These are phyloP conservation scores for Aurelia sp. DNA, from an alignment of 30 jellyfish, hydroid and myxozoan genomes.

Conservation along the genomic window DNA sequence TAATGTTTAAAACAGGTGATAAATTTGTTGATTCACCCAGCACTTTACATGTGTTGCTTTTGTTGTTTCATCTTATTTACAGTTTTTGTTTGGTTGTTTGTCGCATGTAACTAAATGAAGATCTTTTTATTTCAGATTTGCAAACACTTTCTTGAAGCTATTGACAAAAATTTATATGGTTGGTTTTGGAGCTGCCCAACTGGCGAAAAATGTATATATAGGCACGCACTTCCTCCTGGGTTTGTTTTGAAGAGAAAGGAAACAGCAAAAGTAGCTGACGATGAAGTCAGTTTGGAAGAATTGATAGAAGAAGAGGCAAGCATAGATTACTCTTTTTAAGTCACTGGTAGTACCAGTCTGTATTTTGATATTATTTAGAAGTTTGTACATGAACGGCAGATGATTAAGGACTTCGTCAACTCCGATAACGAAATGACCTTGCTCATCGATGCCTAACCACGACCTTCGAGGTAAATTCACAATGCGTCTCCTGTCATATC, in stretches of 20 bases:
- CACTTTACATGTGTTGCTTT: background rate
- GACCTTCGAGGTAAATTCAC: too few species aligned
- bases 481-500: too few species aligned
- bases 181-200: slow-evolving; percentile 99
- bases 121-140: slow-evolving; percentile 72
- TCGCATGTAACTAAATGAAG: background rate
- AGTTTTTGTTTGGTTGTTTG: background rate
- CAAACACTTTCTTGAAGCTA: slow-evolving; percentile 95
- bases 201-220: slow-evolving; percentile 93
- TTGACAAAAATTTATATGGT: slow-evolving; percentile 94
- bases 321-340: too few species aligned
- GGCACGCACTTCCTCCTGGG: slow-evolving; percentile 99
- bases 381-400: too few species aligned
- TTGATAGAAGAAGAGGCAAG: slow-evolving; percentile 89
- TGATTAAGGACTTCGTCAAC: too few species aligned
- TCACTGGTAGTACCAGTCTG: too few species aligned
- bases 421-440: too few species aligned
- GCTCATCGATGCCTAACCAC: too few species aligned
- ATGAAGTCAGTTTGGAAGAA: slow-evolving; percentile 85
- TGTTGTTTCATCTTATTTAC: background rate
- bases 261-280: slow-evolving; percentile 59
- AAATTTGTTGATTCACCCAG: too few species aligned
- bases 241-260: slow-evolving; percentile 91
- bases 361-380: too few species aligned
- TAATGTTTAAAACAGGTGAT: too few species aligned